These are phyloP conservation scores for Pelosia muscerda DNA, from an alignment of 2,888 invertebrate genomes.

Conservation along the genomic window DNA sequence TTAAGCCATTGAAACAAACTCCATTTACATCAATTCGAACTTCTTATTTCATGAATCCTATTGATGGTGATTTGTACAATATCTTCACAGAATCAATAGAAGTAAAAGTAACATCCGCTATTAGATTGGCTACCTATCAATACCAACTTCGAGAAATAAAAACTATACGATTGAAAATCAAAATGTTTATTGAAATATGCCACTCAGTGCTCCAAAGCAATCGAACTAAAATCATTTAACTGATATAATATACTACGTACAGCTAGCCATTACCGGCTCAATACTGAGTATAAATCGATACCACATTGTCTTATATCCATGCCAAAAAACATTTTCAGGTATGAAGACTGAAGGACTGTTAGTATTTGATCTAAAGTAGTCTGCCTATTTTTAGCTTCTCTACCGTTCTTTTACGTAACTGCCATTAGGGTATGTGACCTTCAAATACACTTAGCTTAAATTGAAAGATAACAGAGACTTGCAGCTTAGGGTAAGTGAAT, in stretches of 20 bases:
- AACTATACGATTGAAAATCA: neutral
- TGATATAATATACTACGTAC: neutral
- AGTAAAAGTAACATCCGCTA: neutral
- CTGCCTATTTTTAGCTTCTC: neutral
- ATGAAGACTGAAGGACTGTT: slow-evolving; percentile 9
- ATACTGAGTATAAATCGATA: neutral
- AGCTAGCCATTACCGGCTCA: neutral
- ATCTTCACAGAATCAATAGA: neutral
- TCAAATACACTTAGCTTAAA: neutral
- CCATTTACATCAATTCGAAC: slow-evolving; percentile 1
- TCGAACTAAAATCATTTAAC: neutral
- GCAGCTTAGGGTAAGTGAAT: neutral
- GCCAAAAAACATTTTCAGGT: slow-evolving; percentile 4
- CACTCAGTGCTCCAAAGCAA: neutral
- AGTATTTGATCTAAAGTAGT: slow-evolving; percentile 9
- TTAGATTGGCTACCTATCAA: neutral
- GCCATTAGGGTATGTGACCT: neutral
- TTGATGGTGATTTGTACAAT: neutral
- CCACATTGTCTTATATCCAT: neutral
- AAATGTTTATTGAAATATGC: neutral
- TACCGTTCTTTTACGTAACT: neutral
- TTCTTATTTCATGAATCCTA: neutral
- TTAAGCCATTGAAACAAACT: neutral
- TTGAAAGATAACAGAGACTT: neutral
- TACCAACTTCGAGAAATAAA: neutral